phyloP scores from a whole-genome alignment of 2,797 vertebrate genomes.

The Cryptoblepharus egeriae region DNA sequence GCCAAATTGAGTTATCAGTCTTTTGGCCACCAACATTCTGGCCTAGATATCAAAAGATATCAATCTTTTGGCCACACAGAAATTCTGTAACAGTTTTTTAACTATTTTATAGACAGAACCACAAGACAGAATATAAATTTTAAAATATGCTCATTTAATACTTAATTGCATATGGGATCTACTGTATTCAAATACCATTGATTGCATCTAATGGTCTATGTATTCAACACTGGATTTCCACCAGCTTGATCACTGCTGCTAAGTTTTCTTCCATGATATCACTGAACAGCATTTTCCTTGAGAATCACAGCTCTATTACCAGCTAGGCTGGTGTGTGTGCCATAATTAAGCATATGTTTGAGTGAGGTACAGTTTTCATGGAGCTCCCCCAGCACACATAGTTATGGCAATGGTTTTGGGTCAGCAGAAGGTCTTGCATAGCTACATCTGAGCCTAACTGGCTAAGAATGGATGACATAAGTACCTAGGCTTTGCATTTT shows the following conservation, averaged over 20 bases:
- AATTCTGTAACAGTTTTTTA: background rate
- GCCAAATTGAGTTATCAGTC: background rate
- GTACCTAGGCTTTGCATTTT: conserved; percentile 35
- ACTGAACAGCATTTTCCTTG: conserved; percentile 8
- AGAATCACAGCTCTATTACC: conserved; percentile 24
- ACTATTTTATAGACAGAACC: background rate
- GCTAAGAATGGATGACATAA: conserved; percentile 8
- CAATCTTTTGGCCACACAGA: background rate
- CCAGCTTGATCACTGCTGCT: conserved; percentile 11
- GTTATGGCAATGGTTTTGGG: background rate
- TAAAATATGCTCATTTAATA: conserved; percentile 41
- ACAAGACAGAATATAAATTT: background rate
- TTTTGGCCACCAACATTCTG: background rate
- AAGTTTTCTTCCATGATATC: conserved; percentile 32
- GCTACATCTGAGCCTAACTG: conserved; percentile 13
- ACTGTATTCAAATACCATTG: background rate
- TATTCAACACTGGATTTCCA: conserved; percentile 1
- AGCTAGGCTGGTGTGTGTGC: background rate
- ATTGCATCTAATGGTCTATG: background rate
- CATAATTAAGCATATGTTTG: conserved; percentile 23
- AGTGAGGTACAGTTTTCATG: conserved; percentile 14
- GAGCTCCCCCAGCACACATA: background rate
- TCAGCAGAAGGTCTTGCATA: conserved; percentile 14
- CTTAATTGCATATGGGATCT: background rate
- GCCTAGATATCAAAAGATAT: too few species aligned